Base-by-base conservation (phyloP, 92 coral and sea anemone genomes). In the Porites divaricata region DNA sequence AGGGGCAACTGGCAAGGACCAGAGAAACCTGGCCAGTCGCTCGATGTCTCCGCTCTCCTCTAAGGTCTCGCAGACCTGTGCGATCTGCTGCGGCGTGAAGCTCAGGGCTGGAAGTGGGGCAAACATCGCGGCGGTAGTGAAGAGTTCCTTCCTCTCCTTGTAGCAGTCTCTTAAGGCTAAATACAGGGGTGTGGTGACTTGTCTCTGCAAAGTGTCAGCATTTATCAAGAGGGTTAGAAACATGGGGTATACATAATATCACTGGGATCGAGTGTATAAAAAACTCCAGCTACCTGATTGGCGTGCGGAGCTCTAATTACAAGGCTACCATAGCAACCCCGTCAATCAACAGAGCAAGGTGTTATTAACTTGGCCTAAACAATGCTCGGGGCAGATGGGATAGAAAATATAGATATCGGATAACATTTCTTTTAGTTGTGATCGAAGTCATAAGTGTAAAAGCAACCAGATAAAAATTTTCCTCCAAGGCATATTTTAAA, bases 1-100 rank as follows among this genome's bases (percentile, higher is more conserved):
- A 63, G 99, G 99, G 72, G 99, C 99, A 10, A 93, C 98, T 68
- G 99, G 99, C 82, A 97, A 88, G 81, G 99, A 97, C 99, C 99
- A 97, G 35, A 97, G 81, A 91, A 97, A 97, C 89, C 99, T 88
- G 87, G 98, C 99, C 83, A 97, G 89, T 26, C 99, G 92, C 85
- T 97, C 99, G 75, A 97, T 92, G 86, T 97, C 99, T 28, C 99
- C 99, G 84, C 99, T 97, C 74, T 95, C 99, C 66, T 97, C 99
- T 61, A 97, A 88, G 45, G 99, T 97, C 78, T 97, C 99, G 90
- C 99, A 97, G 64, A 97, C 99, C 59, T 92, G 96, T 67, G 99
- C 99, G 70, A 97, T 97, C 83, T 97, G 99, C 70, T 93, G 92
- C 53, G 99, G 98, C 63, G 97, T 91, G 85, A 97, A 97, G 90